Evolutionary conservation across 2,797 vertebrate species (phyloP).

Genomic region (Petrocephalus schoutedeni): DNA sequence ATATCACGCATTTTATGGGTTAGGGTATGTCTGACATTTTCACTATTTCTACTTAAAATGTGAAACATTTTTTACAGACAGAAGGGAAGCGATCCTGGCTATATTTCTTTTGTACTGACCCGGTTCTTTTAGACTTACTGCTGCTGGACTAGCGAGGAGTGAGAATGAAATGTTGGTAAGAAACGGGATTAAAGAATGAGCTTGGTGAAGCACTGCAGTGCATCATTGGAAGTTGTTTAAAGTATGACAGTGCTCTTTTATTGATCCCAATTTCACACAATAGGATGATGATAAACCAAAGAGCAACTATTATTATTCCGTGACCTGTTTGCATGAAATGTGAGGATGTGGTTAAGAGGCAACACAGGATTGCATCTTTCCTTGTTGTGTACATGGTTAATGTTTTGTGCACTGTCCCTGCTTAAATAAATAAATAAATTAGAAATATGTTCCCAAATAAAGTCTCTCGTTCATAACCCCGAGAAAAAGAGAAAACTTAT

Average conservation of each 20-base stretch:
- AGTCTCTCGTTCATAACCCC: background rate
- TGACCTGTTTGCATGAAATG: background rate
- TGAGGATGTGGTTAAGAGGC: background rate
- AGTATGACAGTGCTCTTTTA: background rate
- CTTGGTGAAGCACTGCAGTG: background rate
- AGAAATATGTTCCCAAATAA: background rate
- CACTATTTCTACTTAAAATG: constrained; percentile 40
- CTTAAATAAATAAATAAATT: too few species aligned
- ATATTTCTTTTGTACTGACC: constrained; percentile 36
- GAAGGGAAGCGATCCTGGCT: constrained; percentile 11
- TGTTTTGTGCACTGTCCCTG: too few species aligned
- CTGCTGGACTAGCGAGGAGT: background rate
- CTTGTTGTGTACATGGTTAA: too few species aligned
- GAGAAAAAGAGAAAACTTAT: background rate
- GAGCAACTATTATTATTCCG: background rate
- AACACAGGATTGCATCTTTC: background rate
- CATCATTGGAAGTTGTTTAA: background rate
- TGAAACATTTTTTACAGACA: background rate
- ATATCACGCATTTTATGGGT: constrained; percentile 26
- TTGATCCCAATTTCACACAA: background rate
- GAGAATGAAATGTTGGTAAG: background rate
- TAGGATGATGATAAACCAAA: background rate
- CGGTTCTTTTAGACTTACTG: constrained; percentile 23
- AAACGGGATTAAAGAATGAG: background rate
- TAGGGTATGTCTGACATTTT: constrained; percentile 11